Evolutionary conservation across 2,113 vertebrate species (phyloP), one percentile per base, ranked within the genome.

Genomic region (Trematocara macrostoma): DNA sequence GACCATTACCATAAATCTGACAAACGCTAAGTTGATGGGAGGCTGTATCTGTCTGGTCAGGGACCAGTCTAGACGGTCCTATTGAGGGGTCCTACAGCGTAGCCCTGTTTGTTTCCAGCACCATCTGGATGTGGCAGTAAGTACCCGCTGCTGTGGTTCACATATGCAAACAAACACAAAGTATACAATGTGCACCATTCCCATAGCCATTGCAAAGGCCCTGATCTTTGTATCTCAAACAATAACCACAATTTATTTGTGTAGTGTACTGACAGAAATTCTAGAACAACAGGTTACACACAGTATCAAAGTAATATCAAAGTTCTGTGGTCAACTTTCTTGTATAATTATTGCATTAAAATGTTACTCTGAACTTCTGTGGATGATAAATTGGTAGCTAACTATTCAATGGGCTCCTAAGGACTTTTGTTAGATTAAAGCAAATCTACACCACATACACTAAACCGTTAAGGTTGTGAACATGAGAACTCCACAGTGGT

Each of bases 1-100:
- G 97, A 97, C 97, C 97, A 98, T 99, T 98, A 98, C 97, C 98
- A 99, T 99, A 99, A 99, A 99, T 98, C 98, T 99, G 98, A 99
- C 98, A 98, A 98, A 98, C 97, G 94, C 98, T 98, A 98, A 99
- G 99, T 99, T 99, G 98, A 99, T 99, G 98, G 97, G 98, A 98
- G 98, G 97, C 97, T 98, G 98, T 98, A 99, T 98, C 97, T 99
- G 98, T 99, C 98, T 99, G 98, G 98, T 97, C 97, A 97, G 97
- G 96, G 97, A 97, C 97, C 97, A 98, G 98, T 99, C 98, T 99
- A 99, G 98, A 99, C 98, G 97, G 96, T 93, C 97, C 98, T 98
- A 98, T 98, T 99, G 98, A 99, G 98, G 97, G 97, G 97, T 97
- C 97, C 97, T 98, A 97, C 97, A 97, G 98, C 96, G 97, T 97